Evolutionary conservation across 2,797 vertebrate genomes (phyloP), one percentile per base, ranked within the genome.

Genomic region (Sarcoramphus papa): DNA sequence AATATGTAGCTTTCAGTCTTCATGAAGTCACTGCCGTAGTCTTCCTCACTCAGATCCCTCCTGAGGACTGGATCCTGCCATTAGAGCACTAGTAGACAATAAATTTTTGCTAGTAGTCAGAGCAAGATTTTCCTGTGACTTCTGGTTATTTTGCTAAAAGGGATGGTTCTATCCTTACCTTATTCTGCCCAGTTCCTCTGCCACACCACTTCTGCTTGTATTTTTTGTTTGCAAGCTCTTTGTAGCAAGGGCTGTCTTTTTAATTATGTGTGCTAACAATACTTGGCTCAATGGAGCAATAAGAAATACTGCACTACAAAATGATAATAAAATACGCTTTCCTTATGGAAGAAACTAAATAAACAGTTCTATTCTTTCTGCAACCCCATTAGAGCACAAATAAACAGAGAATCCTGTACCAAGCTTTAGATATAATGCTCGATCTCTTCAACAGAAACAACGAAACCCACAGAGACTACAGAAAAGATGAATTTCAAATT

Each of bases 401-500:
- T 88, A 95, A 96, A 86, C 45, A 92, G 35, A 88, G 37, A 96
- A 82, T 74, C 53, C 30, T 60, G n/a, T 40, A 85, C 12, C 20
- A 90, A 67, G 72, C 63, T 80, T 91, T 80, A 83, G 35, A 70
- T 81, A 68, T 69, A 90, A 85, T 80, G 57, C 15, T 95, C 27
- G 3, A 10, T 85, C 72, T 76, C 69, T 95, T 87, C 64, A 63
- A 95, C 24, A 89, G 87, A 93, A 91, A 92, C 33, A 77, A 82
- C 2, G 4, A 93, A 97, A 93, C 45, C 95, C 77, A 91, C 57
- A 91, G 90, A 96, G 76, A 91, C 73, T 25, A 64, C 9, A 78
- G 62, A 88, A 84, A 85, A 95, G 56, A 94, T 93, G 35, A 82
- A 95, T 96, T 96, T 97, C 85, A 94, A 94, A 87, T 90, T 90